Evolutionary conservation across 92 coral and sea anemone genomes (phyloP).

Genomic region (Actinernus sp.): DNA sequence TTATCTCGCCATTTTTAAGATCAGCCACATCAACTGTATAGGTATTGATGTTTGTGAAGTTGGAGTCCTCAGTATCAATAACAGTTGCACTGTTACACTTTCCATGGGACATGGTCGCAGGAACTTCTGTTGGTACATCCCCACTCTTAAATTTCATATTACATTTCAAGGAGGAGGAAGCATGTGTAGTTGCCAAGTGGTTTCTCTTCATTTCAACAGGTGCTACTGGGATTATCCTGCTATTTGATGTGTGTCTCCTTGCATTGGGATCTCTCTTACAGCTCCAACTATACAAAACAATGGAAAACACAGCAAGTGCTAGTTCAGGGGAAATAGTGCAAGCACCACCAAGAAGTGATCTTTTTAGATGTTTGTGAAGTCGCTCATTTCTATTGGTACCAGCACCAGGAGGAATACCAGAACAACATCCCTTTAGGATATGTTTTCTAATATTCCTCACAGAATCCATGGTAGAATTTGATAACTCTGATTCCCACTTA

Average conservation of each 20-base stretch:
- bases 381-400: constrained; percentile 65
- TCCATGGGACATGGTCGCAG: not conserved
- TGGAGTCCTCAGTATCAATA: not conserved
- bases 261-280: constrained; percentile 34
- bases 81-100: not conserved
- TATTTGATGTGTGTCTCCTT: constrained; percentile 28
- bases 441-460: constrained; percentile 4
- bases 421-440: constrained; percentile 56
- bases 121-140: not conserved
- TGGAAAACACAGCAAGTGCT: constrained; percentile 60
- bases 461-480: constrained; percentile 11
- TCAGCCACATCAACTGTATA: not conserved
- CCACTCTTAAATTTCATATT: not conserved
- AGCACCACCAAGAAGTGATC: constrained; percentile 60
- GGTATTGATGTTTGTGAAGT: not conserved
- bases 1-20: constrained; percentile 21
- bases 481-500: not conserved
- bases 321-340: constrained; percentile 53
- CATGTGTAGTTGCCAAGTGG: not conserved
- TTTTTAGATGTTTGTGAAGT: constrained; percentile 53
- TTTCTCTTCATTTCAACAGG: constrained; percentile 23
- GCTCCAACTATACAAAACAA: constrained; percentile 52
- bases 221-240: constrained; percentile 41
- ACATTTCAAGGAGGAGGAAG: not conserved
- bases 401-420: constrained; percentile 53